phyloP scores from a whole-genome alignment of 2,888 invertebrate species.

The Muscina levida region DNA sequence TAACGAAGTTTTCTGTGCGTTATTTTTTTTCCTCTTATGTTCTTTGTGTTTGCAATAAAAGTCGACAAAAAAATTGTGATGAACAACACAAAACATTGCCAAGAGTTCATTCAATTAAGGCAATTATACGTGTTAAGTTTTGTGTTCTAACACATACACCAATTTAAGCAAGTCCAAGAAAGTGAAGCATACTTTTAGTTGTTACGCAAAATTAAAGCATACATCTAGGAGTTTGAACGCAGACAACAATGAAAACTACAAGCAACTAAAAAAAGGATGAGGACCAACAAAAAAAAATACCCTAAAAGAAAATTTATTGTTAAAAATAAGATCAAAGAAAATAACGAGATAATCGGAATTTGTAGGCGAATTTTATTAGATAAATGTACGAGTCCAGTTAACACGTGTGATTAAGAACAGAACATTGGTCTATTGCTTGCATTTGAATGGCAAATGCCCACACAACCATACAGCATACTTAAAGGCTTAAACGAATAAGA shows the following conservation, averaged over 20 bases:
- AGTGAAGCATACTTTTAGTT: conserved; percentile 16
- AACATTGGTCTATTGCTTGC: too few species aligned
- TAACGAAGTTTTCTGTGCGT: conserved; percentile 29
- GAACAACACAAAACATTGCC: conserved; percentile 23
- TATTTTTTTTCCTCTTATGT: background rate
- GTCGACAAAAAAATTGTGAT: conserved; percentile 35
- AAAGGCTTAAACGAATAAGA: conserved; percentile 1
- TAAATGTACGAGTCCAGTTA: too few species aligned
- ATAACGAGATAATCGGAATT: too few species aligned
- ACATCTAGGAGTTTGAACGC: background rate
- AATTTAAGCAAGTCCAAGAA: background rate
- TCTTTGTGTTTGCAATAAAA: background rate
- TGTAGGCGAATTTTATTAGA: too few species aligned
- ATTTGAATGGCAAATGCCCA: too few species aligned
- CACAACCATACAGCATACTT: too few species aligned
- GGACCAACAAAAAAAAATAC: too few species aligned
- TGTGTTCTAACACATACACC: conserved; percentile 22
- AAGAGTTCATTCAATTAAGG: conserved; percentile 32
- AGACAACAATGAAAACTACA: background rate
- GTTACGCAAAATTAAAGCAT: conserved; percentile 22
- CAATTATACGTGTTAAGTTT: conserved; percentile 42
- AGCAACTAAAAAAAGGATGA: too few species aligned
- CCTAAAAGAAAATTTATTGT: too few species aligned
- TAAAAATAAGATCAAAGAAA: too few species aligned
- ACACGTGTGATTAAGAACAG: too few species aligned